These are phyloP conservation scores for Limnephilus lunatus DNA, from an alignment of 2,888 invertebrate species.

Conservation along the genomic window DNA sequence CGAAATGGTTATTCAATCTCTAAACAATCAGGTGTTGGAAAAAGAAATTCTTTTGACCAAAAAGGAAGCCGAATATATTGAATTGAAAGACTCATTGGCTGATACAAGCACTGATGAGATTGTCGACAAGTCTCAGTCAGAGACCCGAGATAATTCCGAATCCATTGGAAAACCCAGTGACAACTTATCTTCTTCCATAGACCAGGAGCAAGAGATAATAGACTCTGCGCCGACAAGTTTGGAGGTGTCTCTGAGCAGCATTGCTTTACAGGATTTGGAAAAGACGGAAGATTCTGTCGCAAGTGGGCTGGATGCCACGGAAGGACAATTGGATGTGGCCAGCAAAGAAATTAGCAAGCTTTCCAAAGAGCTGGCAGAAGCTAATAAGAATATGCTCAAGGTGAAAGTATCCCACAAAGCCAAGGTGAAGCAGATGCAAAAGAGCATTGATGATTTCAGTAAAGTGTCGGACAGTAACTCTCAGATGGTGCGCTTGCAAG, in stretches of 20 bases:
- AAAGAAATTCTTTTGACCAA: constrained; percentile 74
- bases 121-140: constrained; percentile 65
- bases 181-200: not conserved
- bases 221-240: constrained; percentile 12
- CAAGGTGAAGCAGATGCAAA: constrained; percentile 87
- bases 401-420: constrained; percentile 84
- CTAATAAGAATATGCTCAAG: constrained; percentile 87
- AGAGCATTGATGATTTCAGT: constrained; percentile 82
- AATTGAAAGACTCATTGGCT: constrained; percentile 67
- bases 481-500: constrained; percentile 81
- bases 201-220: constrained; percentile 26
- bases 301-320: constrained; percentile 70
- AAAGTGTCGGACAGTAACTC: constrained; percentile 83
- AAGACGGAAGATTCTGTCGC: constrained; percentile 51
- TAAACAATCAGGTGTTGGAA: constrained; percentile 75
- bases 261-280: constrained; percentile 48
- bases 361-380: constrained; percentile 84
- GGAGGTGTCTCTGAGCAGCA: not conserved
- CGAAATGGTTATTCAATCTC: constrained; percentile 73
- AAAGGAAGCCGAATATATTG: constrained; percentile 70
- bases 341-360: constrained; percentile 76
- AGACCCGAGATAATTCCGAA: constrained; percentile 38
- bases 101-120: constrained; percentile 65
- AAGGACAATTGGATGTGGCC: constrained; percentile 74
- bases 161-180: not conserved